Percentiles rank a stretch among this genome's conserved stretches.
Evolutionary conservation across 2,888 invertebrate species (phyloP).

Genomic region (Stomorhina lunata): DNA sequence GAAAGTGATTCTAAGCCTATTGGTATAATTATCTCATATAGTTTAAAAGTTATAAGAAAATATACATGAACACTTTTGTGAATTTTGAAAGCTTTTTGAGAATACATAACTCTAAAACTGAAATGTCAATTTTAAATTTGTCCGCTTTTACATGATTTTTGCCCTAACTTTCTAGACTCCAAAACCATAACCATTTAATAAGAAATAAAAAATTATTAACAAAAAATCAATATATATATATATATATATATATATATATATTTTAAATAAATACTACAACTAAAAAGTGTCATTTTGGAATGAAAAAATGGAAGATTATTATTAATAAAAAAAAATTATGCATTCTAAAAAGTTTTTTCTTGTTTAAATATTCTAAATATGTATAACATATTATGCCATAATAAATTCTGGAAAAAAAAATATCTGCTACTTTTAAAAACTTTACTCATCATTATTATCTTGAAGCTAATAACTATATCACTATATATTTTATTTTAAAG

Average conservation of each 20-base stretch:
- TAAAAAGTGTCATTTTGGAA: background rate
- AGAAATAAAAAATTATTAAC: no score
- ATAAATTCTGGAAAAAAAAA: constrained; percentile 16
- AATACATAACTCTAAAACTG: no score
- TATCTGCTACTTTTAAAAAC: constrained; percentile 18
- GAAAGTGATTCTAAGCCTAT: no score
- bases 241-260: background rate
- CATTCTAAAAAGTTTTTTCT: background rate
- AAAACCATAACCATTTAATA: no score
- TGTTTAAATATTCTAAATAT: constrained; percentile 42
- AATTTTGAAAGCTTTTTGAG: no score
- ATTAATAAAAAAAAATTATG: constrained; percentile 8
- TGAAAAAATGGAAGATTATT: background rate
- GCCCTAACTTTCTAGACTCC: no score
- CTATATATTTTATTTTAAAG: constrained; percentile 47
- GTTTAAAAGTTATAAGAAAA: no score
- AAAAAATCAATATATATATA: background rate
- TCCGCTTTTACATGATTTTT: no score
- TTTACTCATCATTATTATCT: constrained; percentile 6
- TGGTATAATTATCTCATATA: no score
- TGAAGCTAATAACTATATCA: constrained; percentile 55
- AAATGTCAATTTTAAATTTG: no score
- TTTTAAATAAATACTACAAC: background rate
- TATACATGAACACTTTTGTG: no score
- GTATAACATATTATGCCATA: constrained; percentile 54